Evolutionary conservation across 2,797 vertebrate species (phyloP).

Genomic region (Hozukius guyotensis): DNA sequence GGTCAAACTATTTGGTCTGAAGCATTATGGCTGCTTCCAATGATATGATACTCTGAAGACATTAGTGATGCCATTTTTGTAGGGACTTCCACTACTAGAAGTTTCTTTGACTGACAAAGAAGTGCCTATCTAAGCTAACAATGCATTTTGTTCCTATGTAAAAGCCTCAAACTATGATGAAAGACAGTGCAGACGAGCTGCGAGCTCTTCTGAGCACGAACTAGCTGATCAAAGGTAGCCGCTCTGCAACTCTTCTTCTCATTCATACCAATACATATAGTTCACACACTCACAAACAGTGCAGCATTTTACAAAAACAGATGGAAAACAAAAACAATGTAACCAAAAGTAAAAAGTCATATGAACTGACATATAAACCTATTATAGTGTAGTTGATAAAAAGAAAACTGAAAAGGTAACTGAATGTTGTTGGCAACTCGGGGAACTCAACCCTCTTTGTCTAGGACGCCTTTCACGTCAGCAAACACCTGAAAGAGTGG

Average conservation of each 20-base stretch:
- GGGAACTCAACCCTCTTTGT: conserved; percentile 88
- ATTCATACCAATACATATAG: conserved; percentile 33
- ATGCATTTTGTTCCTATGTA: conserved; percentile 18
- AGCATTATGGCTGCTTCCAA: conserved; percentile 22
- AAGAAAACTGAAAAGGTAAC: conserved; percentile 57
- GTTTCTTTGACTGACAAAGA: conserved; percentile 17
- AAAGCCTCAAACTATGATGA: conserved; percentile 43
- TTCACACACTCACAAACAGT: conserved; percentile 25
- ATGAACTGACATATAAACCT: conserved; percentile 62
- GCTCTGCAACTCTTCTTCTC: conserved; percentile 20
- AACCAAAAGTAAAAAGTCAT: conserved; percentile 71
- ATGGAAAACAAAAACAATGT: conserved; percentile 29
- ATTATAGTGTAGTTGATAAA: conserved; percentile 63
- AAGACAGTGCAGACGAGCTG: conserved; percentile 8
- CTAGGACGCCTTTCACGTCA: conserved; percentile 91
- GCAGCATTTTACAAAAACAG: conserved; percentile 61
- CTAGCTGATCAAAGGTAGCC: conserved; percentile 6
- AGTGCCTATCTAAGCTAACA: not conserved
- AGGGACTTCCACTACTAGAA: not conserved
- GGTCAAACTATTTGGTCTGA: conserved; percentile 57
- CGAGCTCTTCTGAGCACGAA: conserved; percentile 5
- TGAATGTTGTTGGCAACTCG: conserved; percentile 47
- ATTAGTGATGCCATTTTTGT: conserved; percentile 1
- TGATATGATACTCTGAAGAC: conserved; percentile 27
- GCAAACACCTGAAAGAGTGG: conserved; percentile 89